Conservation (phyloP, 1,140 invertebrate genomes). For the Listronotus oregonensis region DNA sequence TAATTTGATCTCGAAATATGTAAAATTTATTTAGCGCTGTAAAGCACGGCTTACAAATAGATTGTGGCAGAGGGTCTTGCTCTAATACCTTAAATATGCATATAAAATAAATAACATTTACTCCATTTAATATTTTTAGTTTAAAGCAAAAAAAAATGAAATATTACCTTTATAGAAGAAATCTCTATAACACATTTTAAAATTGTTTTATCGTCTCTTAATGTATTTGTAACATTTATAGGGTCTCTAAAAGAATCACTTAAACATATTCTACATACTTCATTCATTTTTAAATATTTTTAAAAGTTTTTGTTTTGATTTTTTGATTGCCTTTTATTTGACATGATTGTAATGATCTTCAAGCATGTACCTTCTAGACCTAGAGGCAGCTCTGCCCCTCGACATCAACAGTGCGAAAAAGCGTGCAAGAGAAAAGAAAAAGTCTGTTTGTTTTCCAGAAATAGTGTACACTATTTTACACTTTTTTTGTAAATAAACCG, state of each 20-base stretch:
- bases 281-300: neutral
- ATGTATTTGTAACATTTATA: constrained; percentile 3
- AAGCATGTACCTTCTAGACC: too few species aligned
- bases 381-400: too few species aligned
- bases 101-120: constrained; percentile 1
- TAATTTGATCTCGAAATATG: constrained; percentile 12
- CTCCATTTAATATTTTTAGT: too few species aligned
- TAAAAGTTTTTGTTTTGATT: too few species aligned
- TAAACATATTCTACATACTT: constrained; percentile 14
- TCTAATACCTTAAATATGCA: constrained; percentile 16
- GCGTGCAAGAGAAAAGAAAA: too few species aligned
- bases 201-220: constrained; percentile 11
- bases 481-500: too few species aligned
- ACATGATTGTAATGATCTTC: too few species aligned
- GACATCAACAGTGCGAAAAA: too few species aligned
- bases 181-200: constrained; percentile 1
- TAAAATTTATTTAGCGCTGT: neutral
- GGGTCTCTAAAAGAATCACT: neutral
- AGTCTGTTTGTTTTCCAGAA: too few species aligned
- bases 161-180: constrained; percentile 8
- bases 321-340: too few species aligned
- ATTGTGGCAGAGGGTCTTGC: constrained; percentile 5
- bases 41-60: constrained; percentile 10
- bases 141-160: neutral
- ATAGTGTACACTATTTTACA: too few species aligned